phyloP scores from a whole-genome alignment of 1,140 invertebrate species.

The Physella acuta region DNA sequence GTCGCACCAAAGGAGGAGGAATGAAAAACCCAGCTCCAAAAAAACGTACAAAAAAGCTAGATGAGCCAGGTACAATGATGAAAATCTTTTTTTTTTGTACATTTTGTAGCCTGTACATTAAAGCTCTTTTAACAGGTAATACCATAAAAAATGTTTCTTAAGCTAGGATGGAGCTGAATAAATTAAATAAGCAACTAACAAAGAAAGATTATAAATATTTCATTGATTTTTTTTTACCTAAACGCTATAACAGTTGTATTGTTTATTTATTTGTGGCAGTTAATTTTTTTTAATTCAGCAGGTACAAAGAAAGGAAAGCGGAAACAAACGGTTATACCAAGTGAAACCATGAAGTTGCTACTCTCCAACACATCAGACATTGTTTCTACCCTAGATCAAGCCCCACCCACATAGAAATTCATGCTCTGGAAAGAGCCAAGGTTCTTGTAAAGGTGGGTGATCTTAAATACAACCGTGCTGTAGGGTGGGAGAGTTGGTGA shows the following conservation, averaged over 20 bases:
- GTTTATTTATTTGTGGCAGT: too few species aligned
- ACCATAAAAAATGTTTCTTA: too few species aligned
- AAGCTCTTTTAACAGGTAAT: not conserved
- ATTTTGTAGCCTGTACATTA: not conserved
- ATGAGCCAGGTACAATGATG: slow-evolving; percentile 16
- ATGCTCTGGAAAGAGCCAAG: slow-evolving; percentile 99
- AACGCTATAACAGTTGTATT: too few species aligned
- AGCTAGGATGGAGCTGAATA: too few species aligned
- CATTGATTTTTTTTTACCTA: too few species aligned
- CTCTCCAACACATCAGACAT: slow-evolving; percentile 97
- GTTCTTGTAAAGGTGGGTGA: slow-evolving; percentile 89
- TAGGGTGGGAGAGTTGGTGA: slow-evolving; percentile 72
- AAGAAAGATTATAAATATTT: too few species aligned
- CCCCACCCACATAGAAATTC: slow-evolving; percentile 94
- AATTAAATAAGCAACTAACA: too few species aligned
- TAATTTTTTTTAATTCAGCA: too few species aligned
- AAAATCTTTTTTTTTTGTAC: not conserved
- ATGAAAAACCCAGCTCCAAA: slow-evolving; percentile 1
- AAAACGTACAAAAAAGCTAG: slow-evolving; percentile 3
- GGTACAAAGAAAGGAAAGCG: slow-evolving; percentile 53
- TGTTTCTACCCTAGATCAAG: slow-evolving; percentile 92
- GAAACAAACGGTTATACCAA: slow-evolving; percentile 98
- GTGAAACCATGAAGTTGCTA: slow-evolving; percentile 99
- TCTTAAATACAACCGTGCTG: slow-evolving; percentile 80
- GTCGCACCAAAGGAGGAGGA: slow-evolving; percentile 21